phyloP scores from a whole-genome alignment of 2,113 vertebrate species.

The Perca fluviatilis region DNA sequence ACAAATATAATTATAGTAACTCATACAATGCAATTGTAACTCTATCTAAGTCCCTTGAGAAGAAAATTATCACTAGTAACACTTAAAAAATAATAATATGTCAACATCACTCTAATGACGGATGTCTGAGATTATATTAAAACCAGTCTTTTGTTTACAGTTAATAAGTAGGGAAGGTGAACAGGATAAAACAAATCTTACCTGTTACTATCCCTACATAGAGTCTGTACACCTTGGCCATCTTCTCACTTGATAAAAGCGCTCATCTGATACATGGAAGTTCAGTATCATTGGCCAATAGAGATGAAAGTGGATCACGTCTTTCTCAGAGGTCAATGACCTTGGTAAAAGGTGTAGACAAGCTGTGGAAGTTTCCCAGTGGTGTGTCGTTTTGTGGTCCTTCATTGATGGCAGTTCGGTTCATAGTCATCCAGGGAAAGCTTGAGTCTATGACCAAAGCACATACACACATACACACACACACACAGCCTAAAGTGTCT shows the following conservation, averaged over 20 bases:
- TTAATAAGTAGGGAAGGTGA: background rate
- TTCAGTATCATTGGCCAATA: constrained; percentile 28
- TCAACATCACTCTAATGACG: background rate
- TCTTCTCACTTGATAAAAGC: constrained; percentile 59
- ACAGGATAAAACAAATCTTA: constrained; percentile 48
- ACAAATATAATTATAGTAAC: background rate
- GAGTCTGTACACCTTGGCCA: constrained; percentile 66
- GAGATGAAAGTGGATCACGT: constrained; percentile 28
- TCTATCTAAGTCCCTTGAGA: background rate
- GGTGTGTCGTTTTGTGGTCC: constrained; percentile 18
- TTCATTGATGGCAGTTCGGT: constrained; percentile 55
- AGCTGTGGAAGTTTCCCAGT: constrained; percentile 43
- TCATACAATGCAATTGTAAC: background rate
- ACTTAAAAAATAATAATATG: background rate
- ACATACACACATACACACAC: background rate
- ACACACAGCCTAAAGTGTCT: constrained; percentile 24
- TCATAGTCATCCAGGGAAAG: constrained; percentile 41
- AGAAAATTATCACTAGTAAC: background rate
- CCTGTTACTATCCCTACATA: constrained; percentile 69
- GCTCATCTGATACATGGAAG: constrained; percentile 29
- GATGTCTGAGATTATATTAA: background rate
- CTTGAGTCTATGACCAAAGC: constrained; percentile 1
- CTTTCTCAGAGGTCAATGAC: constrained; percentile 48
- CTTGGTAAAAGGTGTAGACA: constrained; percentile 50
- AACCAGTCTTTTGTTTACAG: background rate